Evolutionary conservation across 2,888 invertebrate species (phyloP), one percentile per base, ranked within the genome.

Genomic region (Dasypogon diadema): DNA sequence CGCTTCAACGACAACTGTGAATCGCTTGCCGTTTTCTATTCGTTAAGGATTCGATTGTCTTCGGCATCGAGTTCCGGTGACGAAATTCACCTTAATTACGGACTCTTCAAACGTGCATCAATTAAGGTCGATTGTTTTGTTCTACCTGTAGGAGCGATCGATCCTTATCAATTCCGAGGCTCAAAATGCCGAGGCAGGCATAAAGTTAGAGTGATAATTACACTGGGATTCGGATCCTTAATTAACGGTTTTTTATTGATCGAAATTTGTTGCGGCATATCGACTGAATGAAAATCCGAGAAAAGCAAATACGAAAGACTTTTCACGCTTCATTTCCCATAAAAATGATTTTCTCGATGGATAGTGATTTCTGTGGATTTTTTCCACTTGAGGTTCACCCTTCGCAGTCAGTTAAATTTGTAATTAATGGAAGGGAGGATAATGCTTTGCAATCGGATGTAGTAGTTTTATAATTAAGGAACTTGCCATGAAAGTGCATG

Each of bases 161-260:
- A 58, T 16, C 30, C 30, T 3, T 3, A 48, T 6, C 34, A 21
- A 21, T 63, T 21, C 37, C 42, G 37, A 21, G 14, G 42, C 63
- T 21, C 46, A 63, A 42, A 63, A 63, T 21, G 63, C 42, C 22
- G 42, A 58, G 58, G 24, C 58, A 58, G 30, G 26, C 58, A 58
- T 30, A 58, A 58, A 58, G 58, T 24, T 30, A 30, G 4, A 48
- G 42, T 12, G 10, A 42, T 63, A 63, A 63, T 63, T 63, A 63
- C 63, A 21, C 21, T 46, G 18, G 42, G 42, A 22, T 63, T 63
- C 63, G 42, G 42, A 22, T 63, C 42, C 63, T 63, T 63, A 63
- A 63, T 63, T 63, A 63, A 63, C 37, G 30, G 21, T 63, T 63
- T 63, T 58, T 58, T 30, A 58, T 58, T 58, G 30, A 58, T 58